Conservation (phyloP, 2,888 invertebrate genomes). For the Myopa tessellatipennis region DNA sequence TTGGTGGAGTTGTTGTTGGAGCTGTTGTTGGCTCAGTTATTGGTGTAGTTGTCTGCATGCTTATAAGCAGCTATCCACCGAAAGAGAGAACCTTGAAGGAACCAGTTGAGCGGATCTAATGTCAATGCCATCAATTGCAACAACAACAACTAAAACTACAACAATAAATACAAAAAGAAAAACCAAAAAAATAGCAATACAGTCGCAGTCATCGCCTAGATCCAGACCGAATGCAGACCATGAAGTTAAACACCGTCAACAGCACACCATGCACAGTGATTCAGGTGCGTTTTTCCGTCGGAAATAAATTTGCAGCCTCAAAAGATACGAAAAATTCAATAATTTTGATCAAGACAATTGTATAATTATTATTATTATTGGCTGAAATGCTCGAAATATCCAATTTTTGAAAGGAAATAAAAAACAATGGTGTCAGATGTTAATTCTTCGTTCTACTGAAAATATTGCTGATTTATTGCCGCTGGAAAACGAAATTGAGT, state of each 20-base stretch:
- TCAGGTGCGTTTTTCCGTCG: not conserved
- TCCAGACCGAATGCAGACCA: conserved; percentile 7
- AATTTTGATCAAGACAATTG: not conserved
- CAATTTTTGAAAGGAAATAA: not conserved
- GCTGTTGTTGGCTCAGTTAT: not conserved
- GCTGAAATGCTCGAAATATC: not conserved
- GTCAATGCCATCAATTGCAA: conserved; percentile 63
- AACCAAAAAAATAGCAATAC: conserved; percentile 1
- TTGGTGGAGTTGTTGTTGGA: not conserved
- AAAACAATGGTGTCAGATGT: too few species aligned
- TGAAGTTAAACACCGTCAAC: conserved; percentile 2
- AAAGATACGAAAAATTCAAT: too few species aligned
- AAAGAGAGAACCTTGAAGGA: conserved; percentile 63
- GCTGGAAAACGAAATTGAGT: too few species aligned
- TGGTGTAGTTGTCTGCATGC: conserved; percentile 7
- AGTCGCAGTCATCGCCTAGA: not conserved
- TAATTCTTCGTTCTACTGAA: not conserved
- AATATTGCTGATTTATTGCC: too few species aligned
- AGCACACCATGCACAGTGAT: not conserved
- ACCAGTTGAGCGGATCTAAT: conserved; percentile 67
- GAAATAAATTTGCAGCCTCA: too few species aligned
- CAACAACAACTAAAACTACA: conserved; percentile 11
- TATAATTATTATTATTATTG: not conserved
- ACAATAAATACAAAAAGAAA: conserved; percentile 14
- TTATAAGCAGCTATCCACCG: not conserved